Evolutionary conservation across 2,797 vertebrate genomes (phyloP).

Genomic region (Tapirus indicus): DNA sequence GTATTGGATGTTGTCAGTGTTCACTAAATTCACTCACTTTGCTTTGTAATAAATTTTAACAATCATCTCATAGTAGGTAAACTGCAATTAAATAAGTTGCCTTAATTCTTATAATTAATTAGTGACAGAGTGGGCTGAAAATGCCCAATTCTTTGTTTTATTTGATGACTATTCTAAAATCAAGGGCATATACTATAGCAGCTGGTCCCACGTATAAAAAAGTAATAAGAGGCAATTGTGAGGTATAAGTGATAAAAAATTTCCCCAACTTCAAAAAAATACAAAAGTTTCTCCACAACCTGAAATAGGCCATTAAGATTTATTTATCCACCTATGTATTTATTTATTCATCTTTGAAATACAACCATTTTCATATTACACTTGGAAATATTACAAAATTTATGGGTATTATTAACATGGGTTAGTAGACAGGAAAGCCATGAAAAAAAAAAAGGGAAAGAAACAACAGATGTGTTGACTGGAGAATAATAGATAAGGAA

Average conservation of each 20-base stretch:
- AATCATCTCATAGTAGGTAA: neutral
- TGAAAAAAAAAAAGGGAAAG: neutral
- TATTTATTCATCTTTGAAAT: neutral
- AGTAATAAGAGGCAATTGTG: neutral
- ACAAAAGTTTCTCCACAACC: neutral
- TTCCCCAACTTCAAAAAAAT: neutral
- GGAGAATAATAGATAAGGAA: neutral
- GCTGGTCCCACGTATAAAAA: neutral
- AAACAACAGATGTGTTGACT: neutral
- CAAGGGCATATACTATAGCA: neutral
- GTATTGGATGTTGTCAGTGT: neutral
- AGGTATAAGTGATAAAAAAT: neutral
- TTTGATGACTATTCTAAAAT: neutral
- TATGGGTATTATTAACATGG: neutral
- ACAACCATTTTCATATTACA: neutral
- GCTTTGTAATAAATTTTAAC: neutral
- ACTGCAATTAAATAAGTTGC: neutral
- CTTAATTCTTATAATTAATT: neutral
- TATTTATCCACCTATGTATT: neutral
- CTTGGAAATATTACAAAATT: neutral
- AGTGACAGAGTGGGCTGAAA: neutral
- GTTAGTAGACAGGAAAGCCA: neutral
- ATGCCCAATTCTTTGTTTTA: neutral
- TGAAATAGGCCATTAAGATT: neutral
- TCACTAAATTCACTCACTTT: neutral